Evolutionary conservation across 1,140 invertebrate species (phyloP).

Genomic region (Atta cephalotes): DNA sequence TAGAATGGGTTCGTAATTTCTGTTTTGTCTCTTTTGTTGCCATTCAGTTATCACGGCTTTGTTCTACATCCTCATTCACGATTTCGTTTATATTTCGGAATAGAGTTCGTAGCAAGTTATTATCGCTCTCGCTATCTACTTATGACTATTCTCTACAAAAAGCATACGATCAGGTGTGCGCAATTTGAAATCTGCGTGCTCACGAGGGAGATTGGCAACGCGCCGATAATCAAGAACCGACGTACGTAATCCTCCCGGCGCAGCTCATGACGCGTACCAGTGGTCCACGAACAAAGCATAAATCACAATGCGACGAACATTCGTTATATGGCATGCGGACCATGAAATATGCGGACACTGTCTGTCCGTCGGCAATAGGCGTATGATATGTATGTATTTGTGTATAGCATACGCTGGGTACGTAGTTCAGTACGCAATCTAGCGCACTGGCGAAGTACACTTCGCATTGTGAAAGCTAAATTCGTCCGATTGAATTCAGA

Average conservation of each 20-base stretch:
- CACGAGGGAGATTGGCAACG: background rate
- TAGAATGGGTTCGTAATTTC: slow-evolving; percentile 2
- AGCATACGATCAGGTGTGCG: background rate
- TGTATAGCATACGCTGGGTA: background rate
- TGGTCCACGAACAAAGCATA: slow-evolving; percentile 80
- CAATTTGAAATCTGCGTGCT: background rate
- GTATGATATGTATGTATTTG: background rate
- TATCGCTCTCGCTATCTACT: slow-evolving; percentile 1
- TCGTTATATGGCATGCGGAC: slow-evolving; percentile 83
- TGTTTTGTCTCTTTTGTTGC: slow-evolving; percentile 28
- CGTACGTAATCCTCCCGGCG: slow-evolving; percentile 67
- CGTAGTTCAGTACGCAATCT: slow-evolving; percentile 19
- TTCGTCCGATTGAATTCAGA: slow-evolving; percentile 78
- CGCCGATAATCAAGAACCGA: slow-evolving; percentile 69
- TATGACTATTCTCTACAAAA: slow-evolving; percentile 1
- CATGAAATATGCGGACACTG: slow-evolving; percentile 82
- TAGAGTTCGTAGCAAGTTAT: background rate
- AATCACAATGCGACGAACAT: slow-evolving; percentile 85
- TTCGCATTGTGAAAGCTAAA: slow-evolving; percentile 76
- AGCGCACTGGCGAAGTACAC: slow-evolving; percentile 37
- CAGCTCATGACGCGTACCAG: slow-evolving; percentile 40
- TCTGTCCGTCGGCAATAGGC: slow-evolving; percentile 52
- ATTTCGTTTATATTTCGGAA: slow-evolving; percentile 1
- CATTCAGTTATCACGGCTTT: slow-evolving; percentile 3
- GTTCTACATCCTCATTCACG: slow-evolving; percentile 13